Percentiles rank a stretch among this genome's conserved stretches.
These are phyloP conservation scores for Cyanistes caeruleus DNA, from an alignment of 2,113 vertebrate genomes.

Conservation along the genomic window DNA sequence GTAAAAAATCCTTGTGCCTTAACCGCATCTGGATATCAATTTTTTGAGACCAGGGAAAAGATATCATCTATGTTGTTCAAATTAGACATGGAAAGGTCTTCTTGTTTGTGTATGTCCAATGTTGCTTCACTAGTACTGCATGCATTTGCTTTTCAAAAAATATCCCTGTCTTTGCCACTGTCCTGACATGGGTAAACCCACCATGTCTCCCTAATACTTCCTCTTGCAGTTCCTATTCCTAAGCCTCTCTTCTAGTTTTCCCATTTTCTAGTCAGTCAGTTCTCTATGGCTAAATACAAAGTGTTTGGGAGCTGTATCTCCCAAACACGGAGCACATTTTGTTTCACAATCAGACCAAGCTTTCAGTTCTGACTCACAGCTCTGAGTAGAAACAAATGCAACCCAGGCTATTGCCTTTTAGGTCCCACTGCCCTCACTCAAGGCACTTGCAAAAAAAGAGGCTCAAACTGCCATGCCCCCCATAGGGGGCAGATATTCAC, in stretches of 20 bases:
- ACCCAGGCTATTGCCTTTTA: background rate
- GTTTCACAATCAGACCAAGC: background rate
- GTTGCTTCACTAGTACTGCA: background rate
- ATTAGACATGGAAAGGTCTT: background rate
- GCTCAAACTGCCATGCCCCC: fast-evolving
- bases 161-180: background rate
- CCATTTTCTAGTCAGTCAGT: background rate
- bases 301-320: background rate
- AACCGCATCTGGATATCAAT: background rate
- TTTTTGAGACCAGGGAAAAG: background rate
- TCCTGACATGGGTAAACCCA: background rate
- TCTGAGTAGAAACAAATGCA: background rate
- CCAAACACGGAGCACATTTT: background rate
- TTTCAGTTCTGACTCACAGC: background rate
- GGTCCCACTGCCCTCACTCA: background rate
- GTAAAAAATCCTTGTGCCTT: background rate
- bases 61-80: background rate
- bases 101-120: background rate
- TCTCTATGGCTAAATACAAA: background rate
- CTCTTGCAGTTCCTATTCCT: background rate
- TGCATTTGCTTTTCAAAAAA: background rate
- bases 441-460: background rate
- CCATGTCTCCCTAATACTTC: background rate
- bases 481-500: fast-evolving
- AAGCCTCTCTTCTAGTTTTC: background rate